Base-by-base conservation (phyloP, 2,888 invertebrate species). In the Diplazon laetatorius region DNA sequence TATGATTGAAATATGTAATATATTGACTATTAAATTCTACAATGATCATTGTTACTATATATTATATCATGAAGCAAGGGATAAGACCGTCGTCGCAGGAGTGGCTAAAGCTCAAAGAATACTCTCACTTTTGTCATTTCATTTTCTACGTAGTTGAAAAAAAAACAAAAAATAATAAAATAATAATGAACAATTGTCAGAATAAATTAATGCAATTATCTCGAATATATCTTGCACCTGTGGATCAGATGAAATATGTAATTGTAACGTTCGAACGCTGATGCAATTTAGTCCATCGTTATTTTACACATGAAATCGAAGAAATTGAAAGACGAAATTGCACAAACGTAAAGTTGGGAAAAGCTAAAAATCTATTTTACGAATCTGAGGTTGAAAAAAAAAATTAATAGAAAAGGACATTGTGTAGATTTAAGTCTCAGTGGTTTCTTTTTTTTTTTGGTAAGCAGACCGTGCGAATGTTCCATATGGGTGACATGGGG, bases 1-100 rank as follows among this genome's bases (percentile, higher is more conserved):
- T 68, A 73, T 62, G 68, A 57, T 59, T 30, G 44, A 57, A 69
- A 69, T 57, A 57, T 78, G 73, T 73, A 73, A 69, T 72, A 73
- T 77, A 77, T 77, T 48, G n/a, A 72, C 44, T 55, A 63, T 63
- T 63, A 60, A n/a, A 42, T 60, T 39, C 39, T 60, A 60, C 22
- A 48, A 30, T 39, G 46, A 63, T 63, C 18, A 57, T 50, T 50
- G 22, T 52, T 52, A 52, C n/a, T 48, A 63, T 14, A 37, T 48
- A 63, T 35, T 35, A 48, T 48, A 35, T 48, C 18, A 20, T 18
- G n/a, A 50, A 65, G 22, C 37, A 30, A 63, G 48, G 30, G 18
- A 63, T 48, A 48, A 35, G n/a, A n/a, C 14, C 42, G 25, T 48
- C 63, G 48, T 63, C 48, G 35, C 46, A 2, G 18, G 46, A 46